A percentile compares a stretch with the other conserved stretches of the same genome.
Conservation (phyloP, 2,797 vertebrate genomes). For the Mus spretus region DNA sequence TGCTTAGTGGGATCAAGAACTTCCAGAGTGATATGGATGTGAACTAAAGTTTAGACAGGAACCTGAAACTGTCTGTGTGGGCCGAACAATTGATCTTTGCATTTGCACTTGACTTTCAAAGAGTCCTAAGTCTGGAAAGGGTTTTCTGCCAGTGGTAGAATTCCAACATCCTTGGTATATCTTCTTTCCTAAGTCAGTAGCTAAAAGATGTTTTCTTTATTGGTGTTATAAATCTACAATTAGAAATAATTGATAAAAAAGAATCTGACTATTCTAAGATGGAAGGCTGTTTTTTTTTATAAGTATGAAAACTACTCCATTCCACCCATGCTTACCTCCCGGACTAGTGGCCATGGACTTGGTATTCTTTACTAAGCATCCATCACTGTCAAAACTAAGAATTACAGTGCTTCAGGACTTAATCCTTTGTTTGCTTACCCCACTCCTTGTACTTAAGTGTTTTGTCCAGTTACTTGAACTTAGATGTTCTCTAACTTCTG, state of each 20-base stretch:
- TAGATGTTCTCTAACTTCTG: not conserved
- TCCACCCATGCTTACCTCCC: not conserved
- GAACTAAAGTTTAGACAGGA: not conserved
- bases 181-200: not conserved
- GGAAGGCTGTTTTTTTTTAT: not conserved
- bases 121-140: not conserved
- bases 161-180: not conserved
- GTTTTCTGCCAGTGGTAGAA: not conserved
- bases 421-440: not conserved
- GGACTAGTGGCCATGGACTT: too few species aligned
- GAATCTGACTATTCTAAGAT: not conserved
- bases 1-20: not conserved
- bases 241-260: constrained; percentile 38
- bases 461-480: not conserved
- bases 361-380: not conserved
- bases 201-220: constrained; percentile 7
- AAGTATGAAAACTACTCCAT: not conserved
- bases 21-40: not conserved
- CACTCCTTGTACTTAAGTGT: not conserved
- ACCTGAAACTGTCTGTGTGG: not conserved
- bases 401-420: not conserved
- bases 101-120: not conserved
- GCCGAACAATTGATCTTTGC: not conserved
- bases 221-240: not conserved
- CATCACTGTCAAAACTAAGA: not conserved